phyloP scores from a whole-genome alignment of 2,797 vertebrate genomes.

The Eupleurogrammus muticus region DNA sequence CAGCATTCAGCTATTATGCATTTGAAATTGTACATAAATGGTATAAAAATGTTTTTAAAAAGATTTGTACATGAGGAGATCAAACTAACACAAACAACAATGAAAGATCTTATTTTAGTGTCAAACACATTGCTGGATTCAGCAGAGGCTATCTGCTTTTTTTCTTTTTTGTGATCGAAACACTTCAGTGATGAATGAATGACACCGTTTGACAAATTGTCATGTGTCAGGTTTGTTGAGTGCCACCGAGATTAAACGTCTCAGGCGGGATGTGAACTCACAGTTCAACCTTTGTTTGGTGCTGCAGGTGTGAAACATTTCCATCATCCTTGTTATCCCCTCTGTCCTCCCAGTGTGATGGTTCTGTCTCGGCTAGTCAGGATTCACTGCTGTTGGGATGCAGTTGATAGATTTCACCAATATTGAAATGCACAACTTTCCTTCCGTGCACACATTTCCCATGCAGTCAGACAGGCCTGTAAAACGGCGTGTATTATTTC shows the following conservation, averaged over 20 bases:
- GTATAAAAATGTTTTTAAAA: not conserved
- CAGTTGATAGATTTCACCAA: slow-evolving; percentile 36
- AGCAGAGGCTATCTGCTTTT: slow-evolving; percentile 6
- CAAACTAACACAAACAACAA: not conserved
- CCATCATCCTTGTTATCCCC: slow-evolving; percentile 20
- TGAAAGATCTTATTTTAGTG: not conserved
- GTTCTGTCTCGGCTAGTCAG: slow-evolving; percentile 18
- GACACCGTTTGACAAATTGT: slow-evolving; percentile 25
- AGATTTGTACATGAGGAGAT: not conserved
- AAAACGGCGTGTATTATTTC: no score
- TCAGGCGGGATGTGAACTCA: slow-evolving; percentile 15
- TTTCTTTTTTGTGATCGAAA: slow-evolving; percentile 15
- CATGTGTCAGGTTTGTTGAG: slow-evolving; percentile 12
- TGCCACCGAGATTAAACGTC: slow-evolving; percentile 20
- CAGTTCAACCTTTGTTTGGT: not conserved
- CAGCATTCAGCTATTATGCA: no score
- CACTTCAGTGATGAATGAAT: slow-evolving; percentile 38
- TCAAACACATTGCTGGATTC: slow-evolving; percentile 12
- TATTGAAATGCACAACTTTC: slow-evolving; percentile 19
- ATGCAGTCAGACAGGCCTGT: no score
- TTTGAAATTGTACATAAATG: not conserved
- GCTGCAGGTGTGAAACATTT: slow-evolving; percentile 9
- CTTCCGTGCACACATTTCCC: not conserved
- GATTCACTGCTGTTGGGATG: slow-evolving; percentile 20
- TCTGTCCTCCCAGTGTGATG: slow-evolving; percentile 11